Conservation (phyloP, 2,888 invertebrate species). For the Melipona bicolor region DNA sequence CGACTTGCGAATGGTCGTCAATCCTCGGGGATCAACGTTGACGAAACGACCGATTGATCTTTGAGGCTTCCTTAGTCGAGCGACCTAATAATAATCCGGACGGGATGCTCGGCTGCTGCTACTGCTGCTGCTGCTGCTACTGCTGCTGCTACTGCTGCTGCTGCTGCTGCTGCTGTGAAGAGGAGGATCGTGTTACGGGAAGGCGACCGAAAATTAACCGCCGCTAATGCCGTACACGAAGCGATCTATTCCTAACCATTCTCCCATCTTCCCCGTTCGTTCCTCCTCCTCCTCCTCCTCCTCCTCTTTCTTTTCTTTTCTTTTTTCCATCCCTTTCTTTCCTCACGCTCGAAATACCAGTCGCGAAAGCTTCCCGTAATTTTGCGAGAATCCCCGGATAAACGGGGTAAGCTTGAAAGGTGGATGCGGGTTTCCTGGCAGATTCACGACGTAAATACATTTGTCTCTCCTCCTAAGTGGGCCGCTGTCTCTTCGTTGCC, state of each 20-base stretch:
- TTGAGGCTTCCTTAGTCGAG: not conserved
- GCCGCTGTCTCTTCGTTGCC: conserved; percentile 78
- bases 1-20: conserved; percentile 5
- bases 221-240: conserved; percentile 23
- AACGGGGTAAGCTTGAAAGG: conserved; percentile 73
- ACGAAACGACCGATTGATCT: not conserved
- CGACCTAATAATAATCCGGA: conserved; percentile 1
- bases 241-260: not conserved
- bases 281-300: too few species aligned
- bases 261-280: not conserved
- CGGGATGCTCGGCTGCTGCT: too few species aligned
- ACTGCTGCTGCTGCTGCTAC: too few species aligned
- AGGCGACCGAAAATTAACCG: conserved; percentile 8
- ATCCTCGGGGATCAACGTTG: conserved; percentile 16
- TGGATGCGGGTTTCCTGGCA: conserved; percentile 72
- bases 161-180: too few species aligned
- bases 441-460: conserved; percentile 77
- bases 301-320: not conserved
- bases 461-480: conserved; percentile 79
- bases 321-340: not conserved
- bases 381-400: conserved; percentile 71
- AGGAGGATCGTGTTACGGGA: not conserved
- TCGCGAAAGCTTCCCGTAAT: conserved; percentile 61
- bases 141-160: too few species aligned
- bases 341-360: conserved; percentile 35